Evolutionary conservation across 2,797 vertebrate genomes (phyloP), one percentile per base, ranked within the genome.

Genomic region (Etheostoma perlongum): DNA sequence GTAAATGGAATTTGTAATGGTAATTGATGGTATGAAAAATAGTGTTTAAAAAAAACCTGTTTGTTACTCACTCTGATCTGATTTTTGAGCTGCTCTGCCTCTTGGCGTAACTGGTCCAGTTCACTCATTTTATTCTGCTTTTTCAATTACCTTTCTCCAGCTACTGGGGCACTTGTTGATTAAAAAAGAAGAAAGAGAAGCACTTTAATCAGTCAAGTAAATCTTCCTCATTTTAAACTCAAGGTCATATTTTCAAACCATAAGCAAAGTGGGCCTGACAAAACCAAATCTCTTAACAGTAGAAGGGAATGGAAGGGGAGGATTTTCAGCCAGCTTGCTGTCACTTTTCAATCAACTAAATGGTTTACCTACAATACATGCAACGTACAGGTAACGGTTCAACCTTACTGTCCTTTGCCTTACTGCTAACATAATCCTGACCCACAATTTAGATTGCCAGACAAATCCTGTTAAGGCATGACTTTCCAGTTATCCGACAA

Each of bases 91-190:
- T 98, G 97, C 91, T 98, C 97, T 46, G 97, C 97, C 96, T 98
- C 97, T 94, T 98, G 97, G 94, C 97, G 97, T 95, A 98, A 95
- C 95, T 98, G 97, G 92, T 99, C 98, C 74, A 99, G 96, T 95
- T 99, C 98, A 91, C 98, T 99, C 98, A 99, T 99, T 95, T 97
- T 99, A 95, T 88, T 93, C 88, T 88, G 89, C 94, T 95, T 93
- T 95, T 95, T 94, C 88, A 91, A 95, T 95, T 90, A 94, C 94
- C 93, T 95, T 93, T 83, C 93, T 93, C 94, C 95, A 93, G 93
- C 96, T 96, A 95, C 95, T 67, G 77, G 94, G 95, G 96, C 95
- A 95, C 93, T 93, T 94, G 91, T 93, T 94, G 93, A 95, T 96
- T 98, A 99, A 44, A 21, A 49, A 25, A 67, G 6, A 72, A 67